A percentile compares a stretch with the other conserved stretches of the same genome.
Evolutionary conservation across 1,140 invertebrate genomes (phyloP).

Genomic region (Ceratitis capitata): DNA sequence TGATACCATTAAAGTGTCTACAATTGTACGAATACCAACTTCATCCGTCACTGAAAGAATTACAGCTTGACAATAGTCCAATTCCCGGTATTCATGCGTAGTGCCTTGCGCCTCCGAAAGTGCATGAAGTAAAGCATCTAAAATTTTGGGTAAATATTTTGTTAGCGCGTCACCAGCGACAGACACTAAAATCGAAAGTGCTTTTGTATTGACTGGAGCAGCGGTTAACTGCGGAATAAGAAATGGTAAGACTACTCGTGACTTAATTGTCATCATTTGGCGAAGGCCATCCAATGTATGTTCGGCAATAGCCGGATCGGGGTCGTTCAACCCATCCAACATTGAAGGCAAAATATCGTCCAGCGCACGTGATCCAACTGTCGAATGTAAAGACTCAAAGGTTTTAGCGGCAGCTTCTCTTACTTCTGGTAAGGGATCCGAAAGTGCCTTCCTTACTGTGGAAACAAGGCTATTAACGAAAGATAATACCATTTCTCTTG

Average conservation of each 20-base stretch:
- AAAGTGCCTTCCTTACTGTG: constrained; percentile 92
- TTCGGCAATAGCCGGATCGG: constrained; percentile 78
- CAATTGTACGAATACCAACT: constrained; percentile 84
- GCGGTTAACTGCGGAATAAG: constrained; percentile 93
- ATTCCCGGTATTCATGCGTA: constrained; percentile 77
- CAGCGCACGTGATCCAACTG: constrained; percentile 92
- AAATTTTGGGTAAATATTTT: constrained; percentile 88
- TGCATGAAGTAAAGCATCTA: constrained; percentile 88
- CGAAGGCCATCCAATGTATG: constrained; percentile 92
- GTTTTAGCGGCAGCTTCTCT: constrained; percentile 94
- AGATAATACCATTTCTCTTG: constrained; percentile 91
- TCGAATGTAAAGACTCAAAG: constrained; percentile 95
- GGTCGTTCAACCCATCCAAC: constrained; percentile 84
- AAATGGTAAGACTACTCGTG: constrained; percentile 93
- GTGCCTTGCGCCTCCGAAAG: constrained; percentile 77
- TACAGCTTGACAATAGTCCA: constrained; percentile 94
- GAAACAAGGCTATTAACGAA: constrained; percentile 97
- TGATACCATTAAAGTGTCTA: constrained; percentile 89
- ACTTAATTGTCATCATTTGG: constrained; percentile 97
- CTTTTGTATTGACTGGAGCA: constrained; percentile 90
- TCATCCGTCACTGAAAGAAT: constrained; percentile 90
- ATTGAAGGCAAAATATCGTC: constrained; percentile 96
- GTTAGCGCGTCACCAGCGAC: constrained; percentile 96
- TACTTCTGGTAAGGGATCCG: constrained; percentile 93
- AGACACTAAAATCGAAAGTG: constrained; percentile 89